phyloP scores from a whole-genome alignment of 2,797 vertebrate genomes.

The Acrocephalus scirpaceus region DNA sequence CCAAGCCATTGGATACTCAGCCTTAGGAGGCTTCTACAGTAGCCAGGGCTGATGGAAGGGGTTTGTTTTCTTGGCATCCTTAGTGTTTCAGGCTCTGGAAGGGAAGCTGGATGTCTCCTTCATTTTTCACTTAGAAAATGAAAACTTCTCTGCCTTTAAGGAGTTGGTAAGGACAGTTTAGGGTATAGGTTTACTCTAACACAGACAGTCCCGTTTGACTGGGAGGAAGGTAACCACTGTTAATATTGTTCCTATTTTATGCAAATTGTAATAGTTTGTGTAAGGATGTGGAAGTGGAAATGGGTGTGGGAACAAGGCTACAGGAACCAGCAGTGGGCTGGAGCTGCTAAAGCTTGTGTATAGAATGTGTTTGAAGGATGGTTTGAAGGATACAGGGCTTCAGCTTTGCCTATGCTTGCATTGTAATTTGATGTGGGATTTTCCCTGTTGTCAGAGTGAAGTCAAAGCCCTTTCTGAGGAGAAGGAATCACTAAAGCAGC shows the following conservation, averaged over 20 bases:
- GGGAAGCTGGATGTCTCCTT: not conserved
- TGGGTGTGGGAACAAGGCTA: not conserved
- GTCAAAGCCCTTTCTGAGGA: conserved; percentile 77
- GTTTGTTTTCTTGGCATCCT: not conserved
- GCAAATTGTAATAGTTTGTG: not conserved
- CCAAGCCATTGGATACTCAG: not conserved
- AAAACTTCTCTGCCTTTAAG: not conserved
- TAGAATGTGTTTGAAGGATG: not conserved
- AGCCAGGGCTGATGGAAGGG: not conserved
- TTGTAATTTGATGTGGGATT: not conserved
- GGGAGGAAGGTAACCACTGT: not conserved
- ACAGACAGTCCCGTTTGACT: not conserved
- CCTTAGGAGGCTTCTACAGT: rapidly evolving
- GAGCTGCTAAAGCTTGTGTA: rapidly evolving
- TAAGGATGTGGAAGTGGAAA: not conserved
- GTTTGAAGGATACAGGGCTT: not conserved
- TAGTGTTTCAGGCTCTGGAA: not conserved
- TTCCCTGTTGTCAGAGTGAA: conserved; percentile 77
- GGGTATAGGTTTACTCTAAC: not conserved
- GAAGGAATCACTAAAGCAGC: conserved; percentile 82
- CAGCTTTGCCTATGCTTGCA: not conserved
- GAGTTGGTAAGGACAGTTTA: not conserved
- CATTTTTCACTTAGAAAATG: not conserved
- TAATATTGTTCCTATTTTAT: not conserved
- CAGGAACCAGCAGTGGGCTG: rapidly evolving